Base-by-base conservation (phyloP, 2,113 vertebrate genomes). In the Pelusios castaneus region DNA sequence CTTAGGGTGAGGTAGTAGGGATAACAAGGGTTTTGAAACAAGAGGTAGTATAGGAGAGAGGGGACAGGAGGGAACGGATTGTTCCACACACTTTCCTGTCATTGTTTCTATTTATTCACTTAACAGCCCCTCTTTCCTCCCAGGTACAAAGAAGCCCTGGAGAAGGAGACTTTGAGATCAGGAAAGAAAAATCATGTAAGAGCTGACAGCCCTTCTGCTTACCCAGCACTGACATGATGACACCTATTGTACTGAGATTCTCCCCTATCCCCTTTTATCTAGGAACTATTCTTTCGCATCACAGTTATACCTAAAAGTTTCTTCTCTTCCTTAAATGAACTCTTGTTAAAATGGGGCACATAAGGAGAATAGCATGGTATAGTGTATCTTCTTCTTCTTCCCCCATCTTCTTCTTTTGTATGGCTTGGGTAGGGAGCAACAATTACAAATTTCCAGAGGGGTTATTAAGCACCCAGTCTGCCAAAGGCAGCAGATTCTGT, bases 161-260 rank as follows among this genome's bases (percentile, higher is more conserved):
- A 17, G 51, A 52, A 17, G 14, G 16, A 52, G 51, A 17, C 51
- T 17, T 19, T 85, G 93, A 80, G 49, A 31, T 1, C 24, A 1
- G 4, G 2, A 77, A 45, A 85, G 85, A 2, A 1, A 91, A 88
- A 80, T 0, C 0, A 0, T 13, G 5, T 31, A 25, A 90, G 54
- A 21, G 86, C 91, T 43, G 75, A 52, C 58, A 63, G 56, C 56
- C 85, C 38, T 55, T 91, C 51, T 82, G 58, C 45, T 94, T 84
- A 17, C 56, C 41, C 27, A 82, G 49, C 27, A 84, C 2, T n/a
- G 31, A 77, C 12, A 41, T 80, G 93, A 93, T 0, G 0, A n/a
- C 52, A 90, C 43, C 52, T 67, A 49, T 8, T 73, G 41, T 47
- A 85, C 60, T 76, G 38, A 75, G 38, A 75, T 75, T 24, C 25